Conservation (phyloP, 2,888 invertebrate genomes). For the Neoaliturus tenellus region DNA sequence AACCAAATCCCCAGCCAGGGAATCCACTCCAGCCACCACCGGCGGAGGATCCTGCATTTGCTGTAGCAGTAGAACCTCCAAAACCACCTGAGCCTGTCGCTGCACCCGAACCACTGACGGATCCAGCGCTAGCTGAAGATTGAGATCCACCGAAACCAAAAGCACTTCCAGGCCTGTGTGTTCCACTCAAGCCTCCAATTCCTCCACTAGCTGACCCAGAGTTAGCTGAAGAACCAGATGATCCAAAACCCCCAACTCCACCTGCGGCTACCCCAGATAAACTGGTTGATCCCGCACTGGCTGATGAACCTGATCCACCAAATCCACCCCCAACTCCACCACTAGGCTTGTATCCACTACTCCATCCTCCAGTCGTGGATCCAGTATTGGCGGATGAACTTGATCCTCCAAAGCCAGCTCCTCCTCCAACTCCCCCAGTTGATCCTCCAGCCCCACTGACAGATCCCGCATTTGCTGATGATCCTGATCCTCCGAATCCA, state of each 20-base stretch:
- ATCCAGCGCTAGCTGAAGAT: neutral
- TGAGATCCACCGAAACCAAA: neutral
- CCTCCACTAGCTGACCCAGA: neutral
- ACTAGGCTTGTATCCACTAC: too few relatives aligned
- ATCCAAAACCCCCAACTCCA: neutral
- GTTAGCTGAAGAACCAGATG: too few relatives aligned
- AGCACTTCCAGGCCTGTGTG: neutral
- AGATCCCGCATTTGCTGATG: neutral
- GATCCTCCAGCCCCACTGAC: neutral
- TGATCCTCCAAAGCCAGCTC: neutral
- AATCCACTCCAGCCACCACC: too few relatives aligned
- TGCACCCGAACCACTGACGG: neutral
- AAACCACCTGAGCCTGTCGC: neutral
- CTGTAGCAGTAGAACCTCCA: neutral
- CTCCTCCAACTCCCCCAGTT: too few relatives aligned
- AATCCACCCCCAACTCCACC: neutral
- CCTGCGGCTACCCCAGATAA: neutral
- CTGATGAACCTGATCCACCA: neutral
- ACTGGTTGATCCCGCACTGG: neutral
- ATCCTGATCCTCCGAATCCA: neutral
- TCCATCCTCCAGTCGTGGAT: neutral
- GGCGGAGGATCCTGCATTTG: too few relatives aligned
- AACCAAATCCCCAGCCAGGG: too few relatives aligned
- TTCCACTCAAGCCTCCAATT: neutral
- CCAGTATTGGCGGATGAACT: too few relatives aligned